phyloP scores from a whole-genome alignment of 2,113 vertebrate genomes.

The Condylura cristata region DNA sequence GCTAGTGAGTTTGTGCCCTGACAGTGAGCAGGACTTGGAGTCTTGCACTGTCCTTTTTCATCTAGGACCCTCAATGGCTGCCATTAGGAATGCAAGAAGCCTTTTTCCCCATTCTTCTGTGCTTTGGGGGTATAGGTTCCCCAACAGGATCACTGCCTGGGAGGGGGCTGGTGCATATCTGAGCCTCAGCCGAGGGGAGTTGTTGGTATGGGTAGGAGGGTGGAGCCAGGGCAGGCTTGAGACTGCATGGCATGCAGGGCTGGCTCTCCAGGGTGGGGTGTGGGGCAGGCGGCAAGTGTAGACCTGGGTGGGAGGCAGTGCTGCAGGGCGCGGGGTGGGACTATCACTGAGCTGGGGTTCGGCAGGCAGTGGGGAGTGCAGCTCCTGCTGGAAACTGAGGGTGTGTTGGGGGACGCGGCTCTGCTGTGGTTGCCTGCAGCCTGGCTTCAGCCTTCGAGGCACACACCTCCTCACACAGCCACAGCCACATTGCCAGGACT shows the following conservation, averaged over 20 bases:
- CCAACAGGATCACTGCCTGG: neutral
- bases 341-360: neutral
- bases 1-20: neutral
- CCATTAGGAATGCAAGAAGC: neutral
- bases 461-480: too few relatives aligned
- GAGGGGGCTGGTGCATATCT: neutral
- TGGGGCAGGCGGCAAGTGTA: neutral
- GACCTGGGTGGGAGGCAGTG: neutral
- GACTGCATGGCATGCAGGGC: neutral
- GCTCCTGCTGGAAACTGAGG: neutral
- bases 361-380: neutral
- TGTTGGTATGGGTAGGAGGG: neutral
- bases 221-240: neutral
- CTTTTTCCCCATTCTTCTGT: neutral
- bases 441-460: neutral
- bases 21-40: neutral
- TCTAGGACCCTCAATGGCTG: neutral
- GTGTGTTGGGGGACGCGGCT: neutral
- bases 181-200: neutral
- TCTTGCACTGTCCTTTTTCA: neutral
- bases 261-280: too few relatives aligned
- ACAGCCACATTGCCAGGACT: neutral
- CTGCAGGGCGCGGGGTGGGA: neutral
- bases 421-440: too few relatives aligned
- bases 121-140: neutral